Evolutionary conservation across 2,113 vertebrate genomes (phyloP), one percentile per base, ranked within the genome.

Genomic region (Diglossa brunneiventris): DNA sequence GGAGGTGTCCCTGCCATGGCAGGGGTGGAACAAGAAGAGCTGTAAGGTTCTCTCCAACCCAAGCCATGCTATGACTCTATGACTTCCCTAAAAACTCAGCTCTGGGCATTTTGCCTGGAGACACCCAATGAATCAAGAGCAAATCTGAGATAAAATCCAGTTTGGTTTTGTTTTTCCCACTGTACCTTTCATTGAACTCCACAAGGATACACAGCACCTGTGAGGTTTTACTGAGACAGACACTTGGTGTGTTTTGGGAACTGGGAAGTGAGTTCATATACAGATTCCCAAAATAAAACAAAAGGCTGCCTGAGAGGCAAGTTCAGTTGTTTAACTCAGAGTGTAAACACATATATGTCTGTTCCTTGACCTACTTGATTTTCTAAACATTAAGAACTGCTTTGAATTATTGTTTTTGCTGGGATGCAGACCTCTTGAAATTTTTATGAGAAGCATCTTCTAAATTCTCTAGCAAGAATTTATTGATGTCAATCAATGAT

Each of bases 11-110:
- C 33, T 61, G 69, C 37, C 46, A 39, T 30, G 69, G 53, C 28
- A 61, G 23, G 28, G 16, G n/a, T 28, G 39, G 17, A 0, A 41
- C 1, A 0, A 0, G 39, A 1, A 0, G 41, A 9, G 17, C 9
- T 90, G 42, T 55, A 5, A 47, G 6, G 41, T 23, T 6, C 14
- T 59, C 11, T 62, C 55, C 41, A 31, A 9, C 15, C 41, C 55
- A 47, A 62, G 14, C 26, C 55, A 31, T 31, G 17, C 39, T 21
- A 3, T 21, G 30, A 30, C 23, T 53, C 53, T 39, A 0, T 68
- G 35, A 50, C 68, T 64, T 3, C 47, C 22, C 59, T 42, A n/a
- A 73, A 94, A 80, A 91, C 27, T 72, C 72, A 79, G 13, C 70
- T 59, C 70, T 82, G 53, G 61, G 46, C 22, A 30, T 67, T 90